Conservation (phyloP, 1,140 invertebrate genomes). For the Ips nitidus region DNA sequence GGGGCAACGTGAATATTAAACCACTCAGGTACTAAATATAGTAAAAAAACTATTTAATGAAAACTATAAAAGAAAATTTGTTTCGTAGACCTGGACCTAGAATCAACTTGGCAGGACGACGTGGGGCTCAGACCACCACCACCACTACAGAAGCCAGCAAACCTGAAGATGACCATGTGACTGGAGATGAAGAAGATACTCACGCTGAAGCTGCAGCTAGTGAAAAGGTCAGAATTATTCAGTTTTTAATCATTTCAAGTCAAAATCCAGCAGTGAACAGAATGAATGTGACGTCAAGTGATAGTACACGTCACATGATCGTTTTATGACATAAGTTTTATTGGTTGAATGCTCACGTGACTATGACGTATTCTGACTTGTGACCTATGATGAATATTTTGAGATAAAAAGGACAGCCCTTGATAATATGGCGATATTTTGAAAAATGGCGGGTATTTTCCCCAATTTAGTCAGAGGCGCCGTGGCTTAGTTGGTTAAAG, state of each 20-base stretch:
- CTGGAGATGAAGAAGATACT: constrained; percentile 55
- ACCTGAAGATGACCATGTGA: constrained; percentile 37
- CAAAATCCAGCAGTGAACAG: no score
- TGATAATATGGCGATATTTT: no score
- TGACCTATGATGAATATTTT: no score
- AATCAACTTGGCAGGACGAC: constrained; percentile 57
- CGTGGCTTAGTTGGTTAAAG: constrained; percentile 63
- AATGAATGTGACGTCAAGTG: no score
- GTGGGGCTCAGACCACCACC: constrained; percentile 53
- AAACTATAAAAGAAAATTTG: background rate
- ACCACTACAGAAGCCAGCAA: constrained; percentile 54
- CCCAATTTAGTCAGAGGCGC: constrained; percentile 44
- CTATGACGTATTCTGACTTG: no score
- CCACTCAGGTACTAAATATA: constrained; percentile 48
- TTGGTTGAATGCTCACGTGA: no score
- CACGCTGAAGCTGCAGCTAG: constrained; percentile 54
- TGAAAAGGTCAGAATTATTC: constrained; percentile 35
- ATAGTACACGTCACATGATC: no score
- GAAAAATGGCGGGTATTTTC: no score
- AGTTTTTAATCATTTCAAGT: background rate
- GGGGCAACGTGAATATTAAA: constrained; percentile 48
- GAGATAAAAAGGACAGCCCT: no score
- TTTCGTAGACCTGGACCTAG: constrained; percentile 56
- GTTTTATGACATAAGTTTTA: no score
- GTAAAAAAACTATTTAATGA: background rate